These are phyloP conservation scores for Esox niger DNA, from an alignment of 2,113 vertebrate species.

Conservation along the genomic window DNA sequence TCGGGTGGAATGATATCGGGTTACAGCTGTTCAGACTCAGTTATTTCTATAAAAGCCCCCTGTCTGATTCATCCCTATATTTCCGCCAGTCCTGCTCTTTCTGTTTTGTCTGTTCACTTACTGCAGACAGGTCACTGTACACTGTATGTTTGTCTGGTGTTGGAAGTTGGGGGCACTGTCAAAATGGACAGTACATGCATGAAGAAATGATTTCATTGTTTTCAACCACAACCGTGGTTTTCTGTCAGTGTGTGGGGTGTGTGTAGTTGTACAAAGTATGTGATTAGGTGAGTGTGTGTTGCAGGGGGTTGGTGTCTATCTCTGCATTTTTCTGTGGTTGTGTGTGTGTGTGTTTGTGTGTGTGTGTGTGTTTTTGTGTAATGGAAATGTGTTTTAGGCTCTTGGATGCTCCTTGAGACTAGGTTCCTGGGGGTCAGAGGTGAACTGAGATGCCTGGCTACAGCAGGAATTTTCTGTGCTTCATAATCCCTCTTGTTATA, in stretches of 20 bases:
- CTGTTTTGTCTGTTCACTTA: too few species aligned
- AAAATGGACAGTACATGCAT: conserved; percentile 33
- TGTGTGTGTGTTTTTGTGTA: background rate
- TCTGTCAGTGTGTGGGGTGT: too few species aligned
- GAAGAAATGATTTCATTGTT: conserved; percentile 28
- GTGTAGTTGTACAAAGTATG: too few species aligned
- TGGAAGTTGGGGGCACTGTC: conserved; percentile 5
- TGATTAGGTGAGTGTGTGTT: too few species aligned
- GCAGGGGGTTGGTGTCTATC: background rate
- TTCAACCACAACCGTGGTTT: conserved; percentile 27
- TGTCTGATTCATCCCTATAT: conserved; percentile 20
- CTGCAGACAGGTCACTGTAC: conserved; percentile 32
- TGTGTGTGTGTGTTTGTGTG: background rate
- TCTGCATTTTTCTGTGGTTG: background rate
- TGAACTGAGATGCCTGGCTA: too few species aligned
- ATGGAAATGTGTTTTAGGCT: too few species aligned
- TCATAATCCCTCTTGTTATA: too few species aligned
- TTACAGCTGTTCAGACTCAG: conserved; percentile 13
- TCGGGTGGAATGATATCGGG: conserved; percentile 41
- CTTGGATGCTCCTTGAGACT: too few species aligned
- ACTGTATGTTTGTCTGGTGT: conserved; percentile 4
- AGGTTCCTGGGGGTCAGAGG: too few species aligned
- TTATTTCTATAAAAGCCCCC: too few species aligned
- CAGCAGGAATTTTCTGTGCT: too few species aligned
- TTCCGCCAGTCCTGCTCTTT: too few species aligned